phyloP scores from a whole-genome alignment of 2,797 vertebrate species.

The Neosalanx taihuensis region DNA sequence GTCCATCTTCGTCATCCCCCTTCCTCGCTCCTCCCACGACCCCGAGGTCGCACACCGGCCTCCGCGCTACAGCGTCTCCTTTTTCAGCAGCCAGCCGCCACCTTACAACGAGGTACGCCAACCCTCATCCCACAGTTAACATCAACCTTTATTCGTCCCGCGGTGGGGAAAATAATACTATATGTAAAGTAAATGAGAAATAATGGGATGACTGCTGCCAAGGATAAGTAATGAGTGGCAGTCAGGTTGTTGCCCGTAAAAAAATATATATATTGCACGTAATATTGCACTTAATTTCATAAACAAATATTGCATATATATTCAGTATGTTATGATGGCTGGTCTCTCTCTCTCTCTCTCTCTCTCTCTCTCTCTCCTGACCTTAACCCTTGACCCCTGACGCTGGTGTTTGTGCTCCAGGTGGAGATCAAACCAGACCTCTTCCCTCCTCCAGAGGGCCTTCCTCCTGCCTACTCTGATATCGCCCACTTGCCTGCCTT shows the following conservation, averaged over 20 bases:
- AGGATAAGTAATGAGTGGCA: too few relatives aligned
- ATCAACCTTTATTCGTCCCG: too few relatives aligned
- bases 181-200: too few relatives aligned
- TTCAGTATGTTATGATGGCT: too few relatives aligned
- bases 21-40: slow-evolving; percentile 1
- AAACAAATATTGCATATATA: too few relatives aligned
- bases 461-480: slow-evolving; percentile 40
- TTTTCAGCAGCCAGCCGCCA: slow-evolving; percentile 18
- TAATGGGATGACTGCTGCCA: too few relatives aligned
- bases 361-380: not conserved
- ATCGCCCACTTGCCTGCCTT: too few relatives aligned
- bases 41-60: slow-evolving; percentile 15
- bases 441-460: slow-evolving; percentile 5
- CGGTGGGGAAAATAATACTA: too few relatives aligned
- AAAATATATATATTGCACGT: too few relatives aligned
- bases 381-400: not conserved
- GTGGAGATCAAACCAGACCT: slow-evolving; percentile 27
- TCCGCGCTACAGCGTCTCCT: slow-evolving; percentile 10
- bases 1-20: slow-evolving; percentile 37
- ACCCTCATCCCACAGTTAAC: too few relatives aligned
- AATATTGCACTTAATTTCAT: too few relatives aligned
- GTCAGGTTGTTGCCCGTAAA: too few relatives aligned
- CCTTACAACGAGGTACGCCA: slow-evolving; percentile 37
- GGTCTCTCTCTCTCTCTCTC: not conserved
- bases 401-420: not conserved